phyloP scores from a whole-genome alignment of 2,113 vertebrate genomes.

The Ptilorrhoa leucosticta region DNA sequence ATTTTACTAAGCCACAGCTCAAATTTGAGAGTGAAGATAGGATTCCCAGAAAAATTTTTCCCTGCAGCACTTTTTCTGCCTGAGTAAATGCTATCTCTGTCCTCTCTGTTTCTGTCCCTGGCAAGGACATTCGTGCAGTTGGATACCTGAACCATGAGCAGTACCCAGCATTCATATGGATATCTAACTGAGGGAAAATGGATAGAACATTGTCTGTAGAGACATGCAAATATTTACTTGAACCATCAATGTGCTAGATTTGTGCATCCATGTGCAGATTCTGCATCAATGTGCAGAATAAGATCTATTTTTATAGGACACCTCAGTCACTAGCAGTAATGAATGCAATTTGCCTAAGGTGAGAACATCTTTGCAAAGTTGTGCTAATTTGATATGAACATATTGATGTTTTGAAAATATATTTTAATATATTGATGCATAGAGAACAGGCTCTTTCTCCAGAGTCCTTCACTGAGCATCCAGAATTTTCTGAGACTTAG shows the following conservation, averaged over 20 bases:
- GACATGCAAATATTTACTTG: background rate
- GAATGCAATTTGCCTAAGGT: background rate
- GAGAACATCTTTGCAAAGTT: background rate
- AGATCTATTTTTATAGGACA: background rate
- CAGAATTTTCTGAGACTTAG: background rate
- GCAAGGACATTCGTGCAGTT: background rate
- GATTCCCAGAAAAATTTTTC: background rate
- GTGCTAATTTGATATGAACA: background rate
- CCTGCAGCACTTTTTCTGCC: background rate
- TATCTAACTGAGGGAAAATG: background rate
- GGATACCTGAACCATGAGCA: accelerated
- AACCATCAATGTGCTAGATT: background rate
- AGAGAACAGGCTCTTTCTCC: background rate
- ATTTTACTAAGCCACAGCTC: background rate
- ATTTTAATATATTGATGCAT: background rate
- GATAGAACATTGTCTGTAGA: background rate
- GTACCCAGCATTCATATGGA: background rate
- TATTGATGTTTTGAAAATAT: background rate
- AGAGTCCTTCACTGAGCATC: background rate
- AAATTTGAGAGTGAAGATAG: background rate
- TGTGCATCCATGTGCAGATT: too few species aligned
- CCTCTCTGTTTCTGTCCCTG: background rate
- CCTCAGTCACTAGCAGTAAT: background rate
- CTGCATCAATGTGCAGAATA: too few species aligned
- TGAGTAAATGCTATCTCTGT: background rate